Percentiles rank a stretch among this genome's conserved stretches.
Evolutionary conservation across 2,797 vertebrate genomes (phyloP).

Genomic region (Periparus ater): DNA sequence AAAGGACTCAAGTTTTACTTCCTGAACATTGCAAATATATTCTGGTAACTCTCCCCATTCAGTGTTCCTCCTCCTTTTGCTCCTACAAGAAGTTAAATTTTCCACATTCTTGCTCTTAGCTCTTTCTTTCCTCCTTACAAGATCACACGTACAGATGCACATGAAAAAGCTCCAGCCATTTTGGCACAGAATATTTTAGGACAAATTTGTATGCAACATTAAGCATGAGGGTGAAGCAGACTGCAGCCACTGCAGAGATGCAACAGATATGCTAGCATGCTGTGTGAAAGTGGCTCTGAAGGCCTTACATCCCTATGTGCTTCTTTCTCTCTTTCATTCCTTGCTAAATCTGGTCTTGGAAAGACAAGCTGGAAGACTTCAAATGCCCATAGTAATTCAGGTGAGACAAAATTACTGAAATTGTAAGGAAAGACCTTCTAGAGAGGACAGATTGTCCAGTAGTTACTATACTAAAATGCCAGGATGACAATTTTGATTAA

Average conservation of each 20-base stretch:
- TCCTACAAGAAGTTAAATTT: neutral
- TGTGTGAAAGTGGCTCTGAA: neutral
- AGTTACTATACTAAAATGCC: neutral
- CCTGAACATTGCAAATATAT: neutral
- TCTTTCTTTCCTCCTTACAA: neutral
- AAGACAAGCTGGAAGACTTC: neutral
- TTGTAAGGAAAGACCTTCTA: neutral
- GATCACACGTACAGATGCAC: neutral
- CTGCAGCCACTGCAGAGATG: neutral
- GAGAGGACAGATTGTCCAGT: neutral
- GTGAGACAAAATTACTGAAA: neutral
- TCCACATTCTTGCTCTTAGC: neutral
- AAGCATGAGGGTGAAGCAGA: neutral
- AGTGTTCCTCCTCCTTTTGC: neutral
- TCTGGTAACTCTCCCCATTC: neutral
- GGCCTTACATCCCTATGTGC: rapidly evolving
- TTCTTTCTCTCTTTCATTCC: neutral
- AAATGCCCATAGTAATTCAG: neutral
- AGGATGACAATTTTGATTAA: neutral
- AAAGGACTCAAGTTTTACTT: neutral
- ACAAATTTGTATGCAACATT: neutral
- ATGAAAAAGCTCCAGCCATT: neutral
- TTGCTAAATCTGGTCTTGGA: neutral
- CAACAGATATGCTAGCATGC: neutral
- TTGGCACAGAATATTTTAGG: neutral